These are phyloP conservation scores for Oligia latruncula DNA, from an alignment of 2,888 invertebrate genomes.

Conservation along the genomic window DNA sequence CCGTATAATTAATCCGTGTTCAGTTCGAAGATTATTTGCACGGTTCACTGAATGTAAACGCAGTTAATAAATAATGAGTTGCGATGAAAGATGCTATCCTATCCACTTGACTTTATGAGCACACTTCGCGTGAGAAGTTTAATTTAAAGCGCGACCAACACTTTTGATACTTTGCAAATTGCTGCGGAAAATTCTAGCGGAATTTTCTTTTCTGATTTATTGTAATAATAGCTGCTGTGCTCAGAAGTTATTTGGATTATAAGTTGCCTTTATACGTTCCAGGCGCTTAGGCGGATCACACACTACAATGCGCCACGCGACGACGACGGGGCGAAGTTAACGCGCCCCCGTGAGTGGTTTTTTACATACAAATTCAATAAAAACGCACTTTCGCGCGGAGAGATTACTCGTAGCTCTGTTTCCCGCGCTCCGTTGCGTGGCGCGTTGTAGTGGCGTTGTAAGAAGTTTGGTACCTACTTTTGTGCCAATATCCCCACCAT, in stretches of 20 bases:
- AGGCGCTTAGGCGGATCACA: neutral
- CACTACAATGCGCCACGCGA: too few relatives aligned
- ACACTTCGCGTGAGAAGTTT: slow-evolving; percentile 30
- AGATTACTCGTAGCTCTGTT: too few relatives aligned
- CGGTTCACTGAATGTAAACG: slow-evolving; percentile 14
- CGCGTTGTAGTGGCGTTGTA: too few relatives aligned
- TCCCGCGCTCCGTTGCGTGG: too few relatives aligned
- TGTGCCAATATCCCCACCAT: neutral
- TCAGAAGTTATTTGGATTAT: neutral
- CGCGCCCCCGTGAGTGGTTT: too few relatives aligned
- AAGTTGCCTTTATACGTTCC: neutral
- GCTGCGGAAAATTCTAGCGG: neutral
- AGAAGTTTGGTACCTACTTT: neutral
- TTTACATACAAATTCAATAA: too few relatives aligned
- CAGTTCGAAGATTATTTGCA: slow-evolving; percentile 38
- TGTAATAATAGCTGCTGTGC: neutral
- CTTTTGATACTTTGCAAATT: slow-evolving; percentile 32
- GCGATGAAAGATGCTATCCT: slow-evolving; percentile 33
- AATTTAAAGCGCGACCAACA: slow-evolving; percentile 28
- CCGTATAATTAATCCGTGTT: slow-evolving; percentile 2
- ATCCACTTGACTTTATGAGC: slow-evolving; percentile 38
- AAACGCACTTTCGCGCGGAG: too few relatives aligned
- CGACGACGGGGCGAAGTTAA: too few relatives aligned
- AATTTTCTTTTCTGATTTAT: slow-evolving; percentile 7
- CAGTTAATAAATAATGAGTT: slow-evolving; percentile 47